Evolutionary conservation across 2,888 invertebrate species (phyloP), one percentile per base, ranked within the genome.

Genomic region (Amphipoea oculea): DNA sequence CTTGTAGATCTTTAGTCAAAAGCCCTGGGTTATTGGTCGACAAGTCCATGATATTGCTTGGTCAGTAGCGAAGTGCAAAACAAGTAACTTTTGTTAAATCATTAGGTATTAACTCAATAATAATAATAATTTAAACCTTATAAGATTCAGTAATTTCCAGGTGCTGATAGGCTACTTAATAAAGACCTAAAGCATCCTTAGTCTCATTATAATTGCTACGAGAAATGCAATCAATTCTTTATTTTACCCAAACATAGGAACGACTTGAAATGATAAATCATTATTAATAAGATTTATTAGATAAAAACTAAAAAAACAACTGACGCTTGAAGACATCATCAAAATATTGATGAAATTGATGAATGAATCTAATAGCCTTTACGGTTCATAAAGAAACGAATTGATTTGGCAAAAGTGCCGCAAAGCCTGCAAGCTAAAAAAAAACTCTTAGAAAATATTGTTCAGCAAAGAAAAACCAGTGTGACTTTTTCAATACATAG

Each of bases 311-410:
- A n/a, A n/a, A 45, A 17, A 67, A 45, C 3, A 45, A 45, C 23
- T n/a, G 20, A 51, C 12, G 70, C n/a, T 17, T 17, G 4, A n/a
- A 20, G 0, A 71, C 71, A 20, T 71, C 40, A 74, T 71, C 51
- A 51, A 14, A 2, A 14, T 29, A n/a, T n/a, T n/a, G n/a, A n/a
- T n/a, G n/a, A n/a, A n/a, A 40, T 14, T n/a, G 40, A 7, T 48
- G 70, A 73, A 70, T 48, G n/a, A 68, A 73, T 69, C 40, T 73
- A 14, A 74, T 20, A 51, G 20, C 20, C 7, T 20, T 20, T 69
- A 42, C 42, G 74, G 73, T n/a, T 60, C 17, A 0, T 20, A 45
- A 2, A 29, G 1, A 48, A 51, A 40, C 5, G 1, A 42, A 63
- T 54, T 42, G 20, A 70, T 12, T 40, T 48, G 7, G 4, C n/a